A percentile compares a stretch with the other conserved stretches of the same genome.
phyloP scores from a whole-genome alignment of 92 coral and sea anemone genomes.

The Zoanthus sansibaricus region DNA sequence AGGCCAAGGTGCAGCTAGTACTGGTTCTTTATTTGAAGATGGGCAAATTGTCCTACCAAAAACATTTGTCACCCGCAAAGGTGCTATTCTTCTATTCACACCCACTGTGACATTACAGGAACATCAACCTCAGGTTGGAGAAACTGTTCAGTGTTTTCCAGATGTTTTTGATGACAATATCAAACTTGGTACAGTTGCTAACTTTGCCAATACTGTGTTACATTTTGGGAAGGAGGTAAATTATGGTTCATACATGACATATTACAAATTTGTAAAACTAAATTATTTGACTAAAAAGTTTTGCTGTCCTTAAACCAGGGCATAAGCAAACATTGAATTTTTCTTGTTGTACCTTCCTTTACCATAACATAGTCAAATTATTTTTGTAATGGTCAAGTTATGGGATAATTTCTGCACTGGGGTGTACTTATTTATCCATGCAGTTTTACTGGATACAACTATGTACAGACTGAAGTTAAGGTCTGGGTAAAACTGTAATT shows the following conservation, averaged over 20 bases:
- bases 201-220: constrained; percentile 79
- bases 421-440: no score
- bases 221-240: constrained; percentile 91
- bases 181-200: constrained; percentile 77
- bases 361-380: no score
- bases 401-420: no score
- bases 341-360: no score
- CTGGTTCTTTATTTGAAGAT: constrained; percentile 46
- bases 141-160: constrained; percentile 8
- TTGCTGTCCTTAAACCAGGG: no score
- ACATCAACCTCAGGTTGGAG: constrained; percentile 42
- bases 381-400: no score
- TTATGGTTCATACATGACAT: neutral
- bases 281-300: no score
- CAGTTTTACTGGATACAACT: no score
- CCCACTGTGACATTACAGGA: constrained; percentile 70
- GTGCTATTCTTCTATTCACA: constrained; percentile 91
- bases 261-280: no score
- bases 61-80: constrained; percentile 94
- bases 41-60: constrained; percentile 89
- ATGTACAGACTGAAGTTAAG: no score
- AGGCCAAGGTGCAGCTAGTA: constrained; percentile 44
- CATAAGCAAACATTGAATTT: no score
- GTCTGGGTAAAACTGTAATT: no score
- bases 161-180: constrained; percentile 79